Evolutionary conservation across 2,113 vertebrate genomes (phyloP), one percentile per base, ranked within the genome.

Genomic region (Tylochromis polylepis): DNA sequence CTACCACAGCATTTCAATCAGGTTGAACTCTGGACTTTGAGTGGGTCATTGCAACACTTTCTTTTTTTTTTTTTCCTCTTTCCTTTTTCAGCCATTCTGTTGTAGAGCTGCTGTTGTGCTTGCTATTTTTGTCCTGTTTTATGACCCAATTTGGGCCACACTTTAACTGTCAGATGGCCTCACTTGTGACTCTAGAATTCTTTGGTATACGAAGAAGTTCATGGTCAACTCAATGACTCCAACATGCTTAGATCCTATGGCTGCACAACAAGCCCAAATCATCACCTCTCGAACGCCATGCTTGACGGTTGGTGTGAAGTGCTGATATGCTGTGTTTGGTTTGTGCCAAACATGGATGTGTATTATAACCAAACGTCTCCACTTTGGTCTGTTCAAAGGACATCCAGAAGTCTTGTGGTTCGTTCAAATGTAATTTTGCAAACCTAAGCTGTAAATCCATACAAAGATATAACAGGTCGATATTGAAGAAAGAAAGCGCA

Each of bases 271-370:
- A 43, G 43, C 36, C 12, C 67, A 46, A 15, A 27, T 10, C 62
- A 43, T 12, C 62, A 9, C 36, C 34, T 22, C 20, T 38, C 36
- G 2, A 38, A 8, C 36, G 15, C 36, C 4, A 1, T 24, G 36
- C 36, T 41, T 0, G 12, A 70, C n/a, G 11, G n/a, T 14, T 0
- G 60, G 31, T 29, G 24, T 11, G 7, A 29, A 24, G 57, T 65
- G 34, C 11, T 41, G 59, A 18, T 29, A 29, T 29, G 29, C 29
- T 4, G 2, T 27, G 38, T 27, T 6, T 5, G 65, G 8, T 70
- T 16, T 14, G 1, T 0, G 36, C 4, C 36, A 70, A 70, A 70
- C 12, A 3, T 16, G 0, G 12, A 18, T 4, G 67, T 0, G 1
- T 18, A 49, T 75, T 22, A 0, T 1, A 24, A 46, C 41, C 41